Conservation (phyloP, 1,140 invertebrate genomes). For the Drosophila bipectinata region DNA sequence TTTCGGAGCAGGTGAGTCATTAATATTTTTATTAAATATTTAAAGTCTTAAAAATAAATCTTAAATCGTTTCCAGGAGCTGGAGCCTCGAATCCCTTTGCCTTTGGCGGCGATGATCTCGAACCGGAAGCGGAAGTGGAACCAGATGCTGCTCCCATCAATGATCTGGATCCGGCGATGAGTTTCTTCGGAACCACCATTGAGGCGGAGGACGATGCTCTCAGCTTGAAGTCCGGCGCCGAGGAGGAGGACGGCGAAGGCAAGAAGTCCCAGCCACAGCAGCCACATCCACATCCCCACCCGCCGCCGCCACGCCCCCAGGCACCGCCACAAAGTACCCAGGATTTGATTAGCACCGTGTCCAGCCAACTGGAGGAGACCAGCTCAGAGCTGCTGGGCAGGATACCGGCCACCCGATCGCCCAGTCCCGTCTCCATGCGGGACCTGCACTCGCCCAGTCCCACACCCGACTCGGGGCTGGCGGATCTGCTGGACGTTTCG, state of each 20-base stretch:
- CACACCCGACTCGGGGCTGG: conserved; percentile 88
- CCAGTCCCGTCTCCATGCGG: conserved; percentile 91
- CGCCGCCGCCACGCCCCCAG: conserved; percentile 86
- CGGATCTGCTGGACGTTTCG: conserved; percentile 87
- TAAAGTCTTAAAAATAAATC: too few relatives aligned
- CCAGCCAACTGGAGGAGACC: conserved; percentile 94
- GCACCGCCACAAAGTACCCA: conserved; percentile 89
- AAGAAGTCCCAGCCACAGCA: neutral
- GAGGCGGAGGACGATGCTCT: conserved; percentile 77
- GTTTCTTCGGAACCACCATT: conserved; percentile 74
- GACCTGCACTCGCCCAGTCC: conserved; percentile 92
- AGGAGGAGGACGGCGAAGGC: conserved; percentile 80
- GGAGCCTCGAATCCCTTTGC: conserved; percentile 86
- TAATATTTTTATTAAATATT: too few relatives aligned
- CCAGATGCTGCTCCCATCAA: conserved; percentile 27
- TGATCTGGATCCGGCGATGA: conserved; percentile 72
- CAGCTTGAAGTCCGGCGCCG: conserved; percentile 70
- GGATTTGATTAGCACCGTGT: conserved; percentile 93
- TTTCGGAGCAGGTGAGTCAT: conserved; percentile 40
- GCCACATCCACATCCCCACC: conserved; percentile 84
- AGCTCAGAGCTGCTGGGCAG: conserved; percentile 92
- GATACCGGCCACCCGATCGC: conserved; percentile 91
- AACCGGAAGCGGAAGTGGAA: conserved; percentile 58
- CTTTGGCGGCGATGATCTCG: conserved; percentile 82
- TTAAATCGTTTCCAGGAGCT: neutral